phyloP scores from a whole-genome alignment of 1,140 invertebrate genomes.

The Drosophila melanica region DNA sequence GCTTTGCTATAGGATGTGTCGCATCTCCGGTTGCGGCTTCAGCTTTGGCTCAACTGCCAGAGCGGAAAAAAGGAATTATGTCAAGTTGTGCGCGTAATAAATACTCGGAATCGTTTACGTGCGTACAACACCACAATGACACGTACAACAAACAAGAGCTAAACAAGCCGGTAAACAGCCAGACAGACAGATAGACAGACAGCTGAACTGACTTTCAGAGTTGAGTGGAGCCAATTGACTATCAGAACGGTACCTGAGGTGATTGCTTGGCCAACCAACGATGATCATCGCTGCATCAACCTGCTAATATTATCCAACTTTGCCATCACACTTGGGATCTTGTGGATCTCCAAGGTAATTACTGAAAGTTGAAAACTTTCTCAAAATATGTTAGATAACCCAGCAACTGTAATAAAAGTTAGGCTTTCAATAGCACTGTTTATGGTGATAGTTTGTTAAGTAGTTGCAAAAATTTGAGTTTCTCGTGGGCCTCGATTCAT shows the following conservation, averaged over 20 bases:
- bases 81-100: constrained; percentile 80
- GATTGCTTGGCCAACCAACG: background rate
- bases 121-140: constrained; percentile 66
- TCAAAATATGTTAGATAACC: constrained; percentile 1
- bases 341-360: constrained; percentile 41
- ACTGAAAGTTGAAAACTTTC: constrained; percentile 65
- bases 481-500: background rate
- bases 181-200: constrained; percentile 16
- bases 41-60: constrained; percentile 33
- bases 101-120: constrained; percentile 79
- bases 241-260: background rate
- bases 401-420: constrained; percentile 3
- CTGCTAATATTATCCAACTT: constrained; percentile 53
- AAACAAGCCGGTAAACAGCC: constrained; percentile 48
- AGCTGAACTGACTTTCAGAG: constrained; percentile 12
- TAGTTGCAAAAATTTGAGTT: background rate
- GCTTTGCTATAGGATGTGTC: constrained; percentile 7
- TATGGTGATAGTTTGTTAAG: constrained; percentile 15
- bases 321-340: constrained; percentile 59
- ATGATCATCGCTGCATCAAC: background rate
- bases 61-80: constrained; percentile 76
- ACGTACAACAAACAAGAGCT: constrained; percentile 66
- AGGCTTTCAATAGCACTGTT: too few species aligned
- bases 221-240: constrained; percentile 43
- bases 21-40: constrained; percentile 8